A percentile compares a stretch with the other conserved stretches of the same genome.
Conservation (phyloP, 2,113 vertebrate genomes). For the Solenodon paradoxus region DNA sequence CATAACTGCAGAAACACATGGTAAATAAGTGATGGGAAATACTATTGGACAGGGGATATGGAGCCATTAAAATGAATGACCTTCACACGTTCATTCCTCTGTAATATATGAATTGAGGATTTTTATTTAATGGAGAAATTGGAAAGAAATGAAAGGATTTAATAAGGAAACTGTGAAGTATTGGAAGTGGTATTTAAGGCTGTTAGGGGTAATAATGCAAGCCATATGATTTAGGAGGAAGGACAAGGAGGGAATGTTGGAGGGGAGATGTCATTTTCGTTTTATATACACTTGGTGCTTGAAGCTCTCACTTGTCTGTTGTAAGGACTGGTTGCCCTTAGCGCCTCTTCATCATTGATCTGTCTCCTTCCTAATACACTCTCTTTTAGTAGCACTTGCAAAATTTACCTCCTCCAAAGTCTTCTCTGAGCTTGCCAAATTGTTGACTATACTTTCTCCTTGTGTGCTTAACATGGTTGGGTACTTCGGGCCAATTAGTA, state of each 20-base stretch:
- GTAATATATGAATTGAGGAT: neutral
- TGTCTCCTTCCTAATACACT: neutral
- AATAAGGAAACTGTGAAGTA: neutral
- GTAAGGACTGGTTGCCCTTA: neutral
- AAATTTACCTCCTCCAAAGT: neutral
- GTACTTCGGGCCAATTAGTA: neutral
- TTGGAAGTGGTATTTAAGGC: neutral
- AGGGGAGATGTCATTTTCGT: neutral
- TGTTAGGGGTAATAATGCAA: neutral
- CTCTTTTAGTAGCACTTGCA: neutral
- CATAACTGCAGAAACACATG: neutral
- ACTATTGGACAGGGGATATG: neutral
- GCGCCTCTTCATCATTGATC: neutral
- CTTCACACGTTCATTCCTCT: neutral
- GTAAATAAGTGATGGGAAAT: neutral
- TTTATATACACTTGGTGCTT: neutral
- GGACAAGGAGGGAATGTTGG: neutral
- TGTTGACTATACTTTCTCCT: neutral
- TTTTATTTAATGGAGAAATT: neutral
- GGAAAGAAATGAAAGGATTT: neutral
- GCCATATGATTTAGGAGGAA: neutral
- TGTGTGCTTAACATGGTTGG: neutral
- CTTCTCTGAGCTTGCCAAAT: neutral
- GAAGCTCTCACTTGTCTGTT: neutral
- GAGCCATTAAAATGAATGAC: neutral